Percentiles rank a stretch among this genome's conserved stretches.
Conservation (phyloP, 2,888 invertebrate species). For the Caenorhabditis virilis region DNA sequence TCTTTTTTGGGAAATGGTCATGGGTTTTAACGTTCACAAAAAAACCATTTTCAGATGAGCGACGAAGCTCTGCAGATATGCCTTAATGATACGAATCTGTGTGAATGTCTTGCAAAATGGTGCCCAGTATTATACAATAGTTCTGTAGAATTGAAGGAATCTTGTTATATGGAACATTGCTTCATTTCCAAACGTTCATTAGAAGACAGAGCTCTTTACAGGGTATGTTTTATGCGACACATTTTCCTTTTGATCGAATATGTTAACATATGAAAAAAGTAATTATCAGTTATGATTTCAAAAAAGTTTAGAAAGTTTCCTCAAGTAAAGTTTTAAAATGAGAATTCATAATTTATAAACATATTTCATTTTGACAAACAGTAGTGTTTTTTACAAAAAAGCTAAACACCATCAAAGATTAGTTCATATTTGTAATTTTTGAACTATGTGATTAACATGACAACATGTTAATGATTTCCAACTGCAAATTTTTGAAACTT, state of each 20-base stretch:
- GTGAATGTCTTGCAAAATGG: conserved; percentile 31
- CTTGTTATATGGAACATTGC: conserved; percentile 51
- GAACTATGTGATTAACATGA: too few relatives aligned
- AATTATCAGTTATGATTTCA: neutral
- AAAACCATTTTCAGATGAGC: too few relatives aligned
- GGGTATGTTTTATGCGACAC: conserved; percentile 28
- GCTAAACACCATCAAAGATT: too few relatives aligned
- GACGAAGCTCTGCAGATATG: neutral
- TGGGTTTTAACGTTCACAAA: too few relatives aligned
- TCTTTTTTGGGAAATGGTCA: too few relatives aligned
- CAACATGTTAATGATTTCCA: too few relatives aligned
- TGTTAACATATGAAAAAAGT: too few relatives aligned
- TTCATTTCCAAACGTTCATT: conserved; percentile 49
- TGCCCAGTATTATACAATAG: conserved; percentile 41
- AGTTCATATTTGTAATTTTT: too few relatives aligned
- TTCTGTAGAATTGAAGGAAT: conserved; percentile 39
- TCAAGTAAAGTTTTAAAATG: neutral
- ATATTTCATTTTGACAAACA: neutral
- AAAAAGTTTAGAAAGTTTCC: neutral
- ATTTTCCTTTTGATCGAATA: too few relatives aligned
- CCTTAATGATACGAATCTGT: conserved; percentile 12
- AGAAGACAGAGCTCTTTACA: conserved; percentile 38
- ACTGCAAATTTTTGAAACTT: too few relatives aligned
- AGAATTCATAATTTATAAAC: neutral
- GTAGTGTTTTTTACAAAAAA: neutral